phyloP scores from a whole-genome alignment of 2,113 vertebrate species.

The Cavia aperea region DNA sequence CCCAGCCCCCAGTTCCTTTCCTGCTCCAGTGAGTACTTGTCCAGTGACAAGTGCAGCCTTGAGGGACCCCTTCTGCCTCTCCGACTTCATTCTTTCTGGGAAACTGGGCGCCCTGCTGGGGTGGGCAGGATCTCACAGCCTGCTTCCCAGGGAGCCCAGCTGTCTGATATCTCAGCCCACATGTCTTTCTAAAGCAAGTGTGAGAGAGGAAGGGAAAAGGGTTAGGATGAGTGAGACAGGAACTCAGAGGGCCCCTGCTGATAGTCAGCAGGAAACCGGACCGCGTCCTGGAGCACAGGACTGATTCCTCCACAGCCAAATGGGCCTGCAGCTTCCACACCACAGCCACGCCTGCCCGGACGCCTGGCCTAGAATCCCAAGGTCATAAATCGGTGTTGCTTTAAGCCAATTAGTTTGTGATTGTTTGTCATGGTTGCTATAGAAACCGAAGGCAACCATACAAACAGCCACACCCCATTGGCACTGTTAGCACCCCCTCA shows the following conservation, averaged over 20 bases:
- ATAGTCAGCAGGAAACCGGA: rapidly evolving
- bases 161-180: no score
- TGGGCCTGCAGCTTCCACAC: background rate
- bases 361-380: background rate
- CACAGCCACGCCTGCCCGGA: background rate
- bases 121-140: background rate
- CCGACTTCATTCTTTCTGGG: background rate
- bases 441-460: background rate
- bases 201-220: background rate
- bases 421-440: background rate
- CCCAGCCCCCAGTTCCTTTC: background rate
- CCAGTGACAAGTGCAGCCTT: background rate
- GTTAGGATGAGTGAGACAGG: background rate
- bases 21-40: background rate
- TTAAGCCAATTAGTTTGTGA: background rate
- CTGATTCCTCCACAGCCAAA: background rate
- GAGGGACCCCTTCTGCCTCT: background rate
- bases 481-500: background rate
- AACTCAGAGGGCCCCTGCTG: background rate
- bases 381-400: background rate
- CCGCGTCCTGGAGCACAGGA: background rate
- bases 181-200: background rate
- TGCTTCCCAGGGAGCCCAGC: background rate
- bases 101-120: background rate
- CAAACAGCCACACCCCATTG: background rate